phyloP scores from a whole-genome alignment of 1,140 invertebrate genomes.

The Chelonus insularis region DNA sequence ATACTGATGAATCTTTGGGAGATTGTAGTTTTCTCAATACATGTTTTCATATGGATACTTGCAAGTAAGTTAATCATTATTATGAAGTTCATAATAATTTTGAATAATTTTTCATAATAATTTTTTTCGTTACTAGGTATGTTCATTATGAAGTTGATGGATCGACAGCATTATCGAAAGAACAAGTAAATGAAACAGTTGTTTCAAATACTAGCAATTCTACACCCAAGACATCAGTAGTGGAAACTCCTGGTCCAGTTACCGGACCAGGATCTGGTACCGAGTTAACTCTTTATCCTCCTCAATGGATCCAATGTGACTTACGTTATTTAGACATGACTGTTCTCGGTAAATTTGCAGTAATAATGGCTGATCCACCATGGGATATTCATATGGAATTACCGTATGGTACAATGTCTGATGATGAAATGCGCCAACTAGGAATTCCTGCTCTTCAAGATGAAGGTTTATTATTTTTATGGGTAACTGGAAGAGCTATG shows the following conservation, averaged over 20 bases:
- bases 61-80: constrained; percentile 82
- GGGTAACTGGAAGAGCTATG: constrained; percentile 98
- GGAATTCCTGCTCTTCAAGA: constrained; percentile 78
- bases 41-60: constrained; percentile 98
- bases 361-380: constrained; percentile 95
- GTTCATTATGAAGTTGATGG: constrained; percentile 92
- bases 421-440: constrained; percentile 96
- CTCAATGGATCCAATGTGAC: constrained; percentile 98
- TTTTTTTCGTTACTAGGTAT: constrained; percentile 65
- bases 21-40: constrained; percentile 98
- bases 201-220: constrained; percentile 28
- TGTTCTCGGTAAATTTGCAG: constrained; percentile 89
- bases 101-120: constrained; percentile 12
- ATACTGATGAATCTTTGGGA: constrained; percentile 94
- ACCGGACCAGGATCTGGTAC: constrained; percentile 34
- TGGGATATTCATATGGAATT: constrained; percentile 99
- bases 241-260: constrained; percentile 13
- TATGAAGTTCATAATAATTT: constrained; percentile 1
- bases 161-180: constrained; percentile 56
- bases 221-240: constrained; percentile 9
- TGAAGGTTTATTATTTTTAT: constrained; percentile 94
- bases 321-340: constrained; percentile 94
- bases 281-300: constrained; percentile 73
- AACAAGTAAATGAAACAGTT: constrained; percentile 43
- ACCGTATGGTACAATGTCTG: constrained; percentile 98